Conservation (phyloP, 1,140 invertebrate genomes). For the Triops cancriformis region DNA sequence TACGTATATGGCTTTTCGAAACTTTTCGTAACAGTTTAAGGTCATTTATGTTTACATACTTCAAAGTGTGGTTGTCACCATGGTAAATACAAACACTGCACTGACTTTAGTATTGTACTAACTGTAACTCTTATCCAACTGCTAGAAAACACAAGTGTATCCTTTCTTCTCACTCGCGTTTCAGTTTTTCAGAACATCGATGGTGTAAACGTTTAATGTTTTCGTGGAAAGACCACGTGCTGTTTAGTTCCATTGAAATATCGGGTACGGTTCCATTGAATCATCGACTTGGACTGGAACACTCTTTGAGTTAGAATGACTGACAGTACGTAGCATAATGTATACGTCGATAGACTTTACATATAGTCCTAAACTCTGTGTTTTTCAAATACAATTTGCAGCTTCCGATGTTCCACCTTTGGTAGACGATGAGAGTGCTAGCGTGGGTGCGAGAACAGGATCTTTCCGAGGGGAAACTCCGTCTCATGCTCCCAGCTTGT, state of each 20-base stretch:
- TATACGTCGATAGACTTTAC: too few relatives aligned
- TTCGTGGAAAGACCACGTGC: conserved; percentile 11
- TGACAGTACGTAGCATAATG: background rate
- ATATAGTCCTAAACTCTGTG: too few relatives aligned
- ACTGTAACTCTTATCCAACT: too few relatives aligned
- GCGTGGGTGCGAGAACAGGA: background rate
- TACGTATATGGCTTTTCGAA: too few relatives aligned
- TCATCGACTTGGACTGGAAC: background rate
- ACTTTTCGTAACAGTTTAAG: too few relatives aligned
- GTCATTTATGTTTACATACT: too few relatives aligned
- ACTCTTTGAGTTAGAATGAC: background rate
- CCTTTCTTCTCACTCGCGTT: background rate
- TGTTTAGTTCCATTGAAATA: background rate
- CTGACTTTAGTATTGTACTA: too few relatives aligned
- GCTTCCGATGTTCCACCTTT: background rate
- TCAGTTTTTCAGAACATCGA: background rate
- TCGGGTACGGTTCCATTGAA: too few relatives aligned
- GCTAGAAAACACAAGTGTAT: too few relatives aligned
- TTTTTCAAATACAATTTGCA: background rate
- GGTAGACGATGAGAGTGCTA: background rate
- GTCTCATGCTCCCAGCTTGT: background rate
- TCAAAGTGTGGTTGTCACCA: too few relatives aligned
- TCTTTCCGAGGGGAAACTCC: background rate
- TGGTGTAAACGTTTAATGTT: background rate
- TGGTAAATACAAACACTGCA: too few relatives aligned